Evolutionary conservation across 2,113 vertebrate genomes (phyloP).

Genomic region (Channa maculata): DNA sequence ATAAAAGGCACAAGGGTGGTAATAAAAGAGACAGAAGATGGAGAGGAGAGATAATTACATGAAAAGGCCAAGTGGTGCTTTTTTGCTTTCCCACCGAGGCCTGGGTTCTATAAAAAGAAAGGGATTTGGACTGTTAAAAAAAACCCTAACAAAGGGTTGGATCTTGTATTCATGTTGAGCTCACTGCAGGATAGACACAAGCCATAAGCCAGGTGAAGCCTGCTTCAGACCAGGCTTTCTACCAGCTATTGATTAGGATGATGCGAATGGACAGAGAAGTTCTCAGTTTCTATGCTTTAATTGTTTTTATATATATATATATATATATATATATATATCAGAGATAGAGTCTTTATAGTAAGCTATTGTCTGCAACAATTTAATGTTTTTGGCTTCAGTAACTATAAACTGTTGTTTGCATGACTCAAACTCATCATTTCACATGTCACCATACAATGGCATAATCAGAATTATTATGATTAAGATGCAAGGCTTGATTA

Average conservation of each 20-base stretch:
- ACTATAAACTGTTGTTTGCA: background rate
- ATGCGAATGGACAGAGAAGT: background rate
- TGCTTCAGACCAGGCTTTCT: background rate
- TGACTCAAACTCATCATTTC: background rate
- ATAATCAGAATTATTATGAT: accelerated
- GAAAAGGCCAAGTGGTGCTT: slow-evolving; percentile 25
- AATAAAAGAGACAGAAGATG: background rate
- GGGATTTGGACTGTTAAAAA: slow-evolving; percentile 33
- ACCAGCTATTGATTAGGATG: slow-evolving; percentile 27
- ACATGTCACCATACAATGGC: accelerated
- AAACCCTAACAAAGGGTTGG: slow-evolving; percentile 34
- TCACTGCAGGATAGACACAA: slow-evolving; percentile 1
- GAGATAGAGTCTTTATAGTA: no score
- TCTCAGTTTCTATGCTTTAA: no score
- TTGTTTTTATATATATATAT: no score
- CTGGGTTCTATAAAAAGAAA: slow-evolving; percentile 26
- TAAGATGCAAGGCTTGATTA: background rate
- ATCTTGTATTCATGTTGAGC: slow-evolving; percentile 29
- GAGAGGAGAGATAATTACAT: slow-evolving; percentile 41
- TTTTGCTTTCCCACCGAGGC: slow-evolving; percentile 30
- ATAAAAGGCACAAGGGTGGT: slow-evolving; percentile 1
- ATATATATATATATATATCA: no score
- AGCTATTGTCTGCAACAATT: no score
- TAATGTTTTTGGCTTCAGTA: no score
- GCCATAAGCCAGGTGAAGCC: background rate